phyloP scores from a whole-genome alignment of 2,888 invertebrate species.

The Parnassius apollo region DNA sequence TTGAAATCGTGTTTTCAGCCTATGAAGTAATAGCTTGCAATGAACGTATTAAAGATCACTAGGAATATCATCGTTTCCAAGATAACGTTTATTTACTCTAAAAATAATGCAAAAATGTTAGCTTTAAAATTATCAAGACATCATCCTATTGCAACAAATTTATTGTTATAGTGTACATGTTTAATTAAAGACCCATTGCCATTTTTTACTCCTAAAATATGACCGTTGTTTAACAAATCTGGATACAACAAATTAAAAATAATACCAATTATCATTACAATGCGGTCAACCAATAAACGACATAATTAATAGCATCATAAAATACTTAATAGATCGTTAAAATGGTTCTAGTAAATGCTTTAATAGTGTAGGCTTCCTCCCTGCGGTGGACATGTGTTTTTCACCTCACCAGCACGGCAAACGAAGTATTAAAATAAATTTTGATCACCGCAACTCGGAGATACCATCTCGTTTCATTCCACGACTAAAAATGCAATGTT shows the following conservation, averaged over 20 bases:
- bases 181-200: no score
- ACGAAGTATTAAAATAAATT: slow-evolving; percentile 13
- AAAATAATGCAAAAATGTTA: no score
- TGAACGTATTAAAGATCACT: no score
- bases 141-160: no score
- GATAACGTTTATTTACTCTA: no score
- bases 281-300: slow-evolving; percentile 1
- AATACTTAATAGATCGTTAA: slow-evolving; percentile 1
- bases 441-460: slow-evolving; percentile 29
- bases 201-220: no score
- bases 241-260: neutral
- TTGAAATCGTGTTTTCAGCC: no score
- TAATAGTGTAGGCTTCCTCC: neutral
- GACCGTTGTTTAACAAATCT: no score
- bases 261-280: slow-evolving; percentile 4
- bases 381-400: neutral
- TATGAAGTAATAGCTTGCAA: no score
- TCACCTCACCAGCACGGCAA: neutral
- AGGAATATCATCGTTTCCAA: no score
- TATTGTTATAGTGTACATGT: no score
- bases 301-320: neutral
- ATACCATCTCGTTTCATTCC: slow-evolving; percentile 49
- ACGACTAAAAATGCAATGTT: slow-evolving; percentile 56
- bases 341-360: neutral
- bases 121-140: no score